These are phyloP conservation scores for Chydorus sphaericus DNA, from an alignment of 2,888 invertebrate species.

Conservation along the genomic window DNA sequence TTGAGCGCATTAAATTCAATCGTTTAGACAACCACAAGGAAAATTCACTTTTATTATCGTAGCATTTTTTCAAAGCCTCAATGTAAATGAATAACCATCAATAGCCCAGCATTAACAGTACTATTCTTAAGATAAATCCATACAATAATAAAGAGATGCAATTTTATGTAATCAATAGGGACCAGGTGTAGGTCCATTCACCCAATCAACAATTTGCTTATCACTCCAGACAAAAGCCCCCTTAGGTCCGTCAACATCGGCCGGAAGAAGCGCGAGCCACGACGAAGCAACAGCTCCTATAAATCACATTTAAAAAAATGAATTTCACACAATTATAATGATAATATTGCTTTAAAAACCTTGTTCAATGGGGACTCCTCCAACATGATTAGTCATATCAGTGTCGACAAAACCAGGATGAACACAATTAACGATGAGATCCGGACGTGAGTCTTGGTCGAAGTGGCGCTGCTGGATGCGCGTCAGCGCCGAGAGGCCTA, in stretches of 20 bases:
- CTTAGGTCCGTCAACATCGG: slow-evolving; percentile 15
- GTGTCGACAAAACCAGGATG: slow-evolving; percentile 17
- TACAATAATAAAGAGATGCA: too few species aligned
- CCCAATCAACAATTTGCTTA: slow-evolving; percentile 21
- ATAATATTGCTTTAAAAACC: too few species aligned
- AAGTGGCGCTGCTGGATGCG: slow-evolving; percentile 47
- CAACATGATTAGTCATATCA: slow-evolving; percentile 9
- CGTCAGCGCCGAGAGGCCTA: background rate
- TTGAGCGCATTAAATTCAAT: too few species aligned
- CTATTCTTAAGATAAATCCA: too few species aligned
- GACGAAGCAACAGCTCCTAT: slow-evolving; percentile 25
- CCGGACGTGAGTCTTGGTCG: slow-evolving; percentile 28
- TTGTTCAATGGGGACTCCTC: slow-evolving; percentile 11
- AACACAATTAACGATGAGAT: slow-evolving; percentile 31
- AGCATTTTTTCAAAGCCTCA: too few species aligned
- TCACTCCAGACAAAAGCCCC: slow-evolving; percentile 23
- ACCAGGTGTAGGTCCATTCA: slow-evolving; percentile 9
- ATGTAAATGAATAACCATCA: too few species aligned
- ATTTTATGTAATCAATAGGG: background rate
- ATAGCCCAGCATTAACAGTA: too few species aligned
- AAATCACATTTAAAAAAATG: too few species aligned
- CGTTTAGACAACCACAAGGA: too few species aligned
- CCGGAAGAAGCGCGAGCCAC: slow-evolving; percentile 26
- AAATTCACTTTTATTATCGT: too few species aligned
- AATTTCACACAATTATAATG: too few species aligned